Evolutionary conservation across 2,113 vertebrate species (phyloP).

Genomic region (Spermophilus dauricus): DNA sequence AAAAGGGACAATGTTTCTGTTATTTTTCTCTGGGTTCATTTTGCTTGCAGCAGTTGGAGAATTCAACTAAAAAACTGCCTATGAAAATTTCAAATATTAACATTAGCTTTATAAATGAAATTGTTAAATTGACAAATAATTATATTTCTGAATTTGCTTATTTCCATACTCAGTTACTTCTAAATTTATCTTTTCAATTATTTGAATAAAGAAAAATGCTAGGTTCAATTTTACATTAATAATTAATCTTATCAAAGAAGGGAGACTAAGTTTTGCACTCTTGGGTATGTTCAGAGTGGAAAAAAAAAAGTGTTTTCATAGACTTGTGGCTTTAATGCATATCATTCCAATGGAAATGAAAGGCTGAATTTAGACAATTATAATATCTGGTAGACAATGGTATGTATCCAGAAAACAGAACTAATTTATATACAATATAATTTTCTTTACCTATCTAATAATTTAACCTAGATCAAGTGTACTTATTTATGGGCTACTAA

Average conservation of each 20-base stretch:
- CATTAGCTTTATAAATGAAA: conserved; percentile 38
- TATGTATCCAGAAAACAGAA: conserved; percentile 27
- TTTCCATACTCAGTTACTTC: conserved; percentile 37
- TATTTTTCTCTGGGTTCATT: conserved; percentile 32
- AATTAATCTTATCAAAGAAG: conserved; percentile 60
- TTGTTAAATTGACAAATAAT: conserved; percentile 56
- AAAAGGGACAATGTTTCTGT: neutral
- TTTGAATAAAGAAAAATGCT: conserved; percentile 65
- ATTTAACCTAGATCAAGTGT: conserved; percentile 51
- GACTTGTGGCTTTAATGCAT: conserved; percentile 50
- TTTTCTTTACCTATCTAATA: conserved; percentile 17
- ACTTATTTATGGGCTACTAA: conserved; percentile 52
- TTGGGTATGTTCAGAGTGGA: neutral
- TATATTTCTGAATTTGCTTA: conserved; percentile 58
- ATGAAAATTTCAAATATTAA: conserved; percentile 37
- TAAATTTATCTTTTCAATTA: conserved; percentile 63
- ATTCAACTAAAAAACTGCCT: conserved; percentile 39
- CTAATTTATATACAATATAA: conserved; percentile 60
- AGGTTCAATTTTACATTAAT: conserved; percentile 67
- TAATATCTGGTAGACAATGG: conserved; percentile 54
- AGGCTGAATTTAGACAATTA: conserved; percentile 40
- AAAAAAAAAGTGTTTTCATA: conserved; percentile 24
- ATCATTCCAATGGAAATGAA: conserved; percentile 38
- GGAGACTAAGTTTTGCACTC: conserved; percentile 51
- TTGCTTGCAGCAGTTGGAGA: conserved; percentile 24